These are phyloP conservation scores for Falco berigora DNA, from an alignment of 2,797 vertebrate species.

Conservation along the genomic window DNA sequence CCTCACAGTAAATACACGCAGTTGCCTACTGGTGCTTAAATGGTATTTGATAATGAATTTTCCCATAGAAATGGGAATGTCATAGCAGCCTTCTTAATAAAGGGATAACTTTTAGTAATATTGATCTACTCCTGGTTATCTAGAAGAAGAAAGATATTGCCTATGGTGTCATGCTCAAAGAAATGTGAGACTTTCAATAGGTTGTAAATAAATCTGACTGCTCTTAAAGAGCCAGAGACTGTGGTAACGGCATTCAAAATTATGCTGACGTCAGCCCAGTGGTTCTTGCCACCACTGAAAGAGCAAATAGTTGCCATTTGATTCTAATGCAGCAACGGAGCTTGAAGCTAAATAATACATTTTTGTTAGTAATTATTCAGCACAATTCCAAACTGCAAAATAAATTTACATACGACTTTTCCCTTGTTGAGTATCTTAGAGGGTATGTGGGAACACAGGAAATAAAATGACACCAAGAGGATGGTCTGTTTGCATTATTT, in stretches of 20 bases:
- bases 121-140: background rate
- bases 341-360: slow-evolving; percentile 55
- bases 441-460: slow-evolving; percentile 6
- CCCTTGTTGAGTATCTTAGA: background rate
- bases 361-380: slow-evolving; percentile 69
- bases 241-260: background rate
- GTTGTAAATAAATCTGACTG: slow-evolving; percentile 27
- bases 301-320: slow-evolving; percentile 18
- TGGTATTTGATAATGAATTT: background rate
- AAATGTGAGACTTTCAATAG: background rate
- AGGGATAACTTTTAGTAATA: background rate
- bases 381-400: slow-evolving; percentile 35
- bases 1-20: background rate
- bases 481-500: slow-evolving; percentile 49
- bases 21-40: background rate
- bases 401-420: slow-evolving; percentile 46
- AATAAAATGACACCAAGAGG: background rate
- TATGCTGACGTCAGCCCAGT: slow-evolving; percentile 7
- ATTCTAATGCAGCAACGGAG: slow-evolving; percentile 1
- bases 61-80: background rate
- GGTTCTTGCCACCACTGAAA: background rate
- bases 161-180: background rate
- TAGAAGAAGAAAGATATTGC: background rate
- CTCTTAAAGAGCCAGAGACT: background rate
- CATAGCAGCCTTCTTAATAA: background rate